Evolutionary conservation across 2,797 vertebrate species (phyloP).

Genomic region (Ambastaia sidthimunki): DNA sequence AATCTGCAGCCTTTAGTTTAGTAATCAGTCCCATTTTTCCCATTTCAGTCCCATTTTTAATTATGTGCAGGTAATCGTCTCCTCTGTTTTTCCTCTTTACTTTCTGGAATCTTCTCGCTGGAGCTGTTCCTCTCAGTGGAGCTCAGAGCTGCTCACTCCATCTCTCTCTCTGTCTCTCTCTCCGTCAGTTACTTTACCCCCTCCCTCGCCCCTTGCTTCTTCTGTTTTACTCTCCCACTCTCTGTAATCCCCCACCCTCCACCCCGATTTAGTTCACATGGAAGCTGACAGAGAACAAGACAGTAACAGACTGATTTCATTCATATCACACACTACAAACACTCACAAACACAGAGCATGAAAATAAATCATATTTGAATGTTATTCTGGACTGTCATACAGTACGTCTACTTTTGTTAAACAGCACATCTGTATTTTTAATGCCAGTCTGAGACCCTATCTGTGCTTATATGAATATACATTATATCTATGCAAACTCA

Average conservation of each 20-base stretch:
- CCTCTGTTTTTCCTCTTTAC: constrained; percentile 19
- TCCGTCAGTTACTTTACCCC: constrained; percentile 18
- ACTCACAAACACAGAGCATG: constrained; percentile 27
- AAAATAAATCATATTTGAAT: background rate
- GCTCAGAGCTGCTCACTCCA: constrained; percentile 42
- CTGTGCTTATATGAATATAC: background rate
- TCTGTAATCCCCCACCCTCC: constrained; percentile 28
- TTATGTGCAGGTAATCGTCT: constrained; percentile 8
- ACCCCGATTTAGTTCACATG: constrained; percentile 45
- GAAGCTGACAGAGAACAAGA: constrained; percentile 56
- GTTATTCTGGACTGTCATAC: background rate
- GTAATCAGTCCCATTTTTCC: too few species aligned
- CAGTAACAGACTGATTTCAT: constrained; percentile 59
- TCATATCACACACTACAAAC: constrained; percentile 47
- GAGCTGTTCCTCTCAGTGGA: constrained; percentile 26
- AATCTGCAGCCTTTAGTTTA: background rate
- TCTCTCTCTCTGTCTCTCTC: constrained; percentile 11
- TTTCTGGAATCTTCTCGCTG: constrained; percentile 33
- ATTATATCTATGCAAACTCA: background rate
- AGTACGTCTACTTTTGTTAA: background rate
- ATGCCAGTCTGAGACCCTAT: background rate
- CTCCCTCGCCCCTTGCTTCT: constrained; percentile 43
- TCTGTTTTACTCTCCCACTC: constrained; percentile 34
- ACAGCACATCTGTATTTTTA: background rate
- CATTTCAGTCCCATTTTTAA: background rate